phyloP scores from a whole-genome alignment of 2,888 invertebrate genomes.

The Andrena chrysosceles region DNA sequence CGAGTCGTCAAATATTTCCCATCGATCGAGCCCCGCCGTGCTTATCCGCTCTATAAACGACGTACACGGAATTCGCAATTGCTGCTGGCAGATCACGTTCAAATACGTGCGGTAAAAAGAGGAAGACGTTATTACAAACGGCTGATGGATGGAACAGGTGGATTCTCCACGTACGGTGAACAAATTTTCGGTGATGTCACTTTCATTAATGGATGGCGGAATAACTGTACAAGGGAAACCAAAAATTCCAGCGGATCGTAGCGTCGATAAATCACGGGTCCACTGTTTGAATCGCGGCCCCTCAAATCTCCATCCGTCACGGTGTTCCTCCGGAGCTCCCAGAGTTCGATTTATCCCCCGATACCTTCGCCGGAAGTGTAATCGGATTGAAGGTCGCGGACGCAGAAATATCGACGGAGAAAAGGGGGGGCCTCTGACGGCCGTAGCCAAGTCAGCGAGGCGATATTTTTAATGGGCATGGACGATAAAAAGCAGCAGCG shows the following conservation, averaged over 20 bases:
- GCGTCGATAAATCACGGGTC: neutral
- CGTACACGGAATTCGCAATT: slow-evolving; percentile 43
- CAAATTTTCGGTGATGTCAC: too few species aligned
- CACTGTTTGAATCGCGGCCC: too few species aligned
- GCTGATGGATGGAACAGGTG: too few species aligned
- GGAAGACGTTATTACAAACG: too few species aligned
- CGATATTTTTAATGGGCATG: slow-evolving; percentile 23
- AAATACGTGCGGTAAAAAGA: neutral
- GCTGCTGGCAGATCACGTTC: neutral
- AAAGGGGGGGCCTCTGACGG: neutral
- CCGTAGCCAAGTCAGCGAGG: neutral
- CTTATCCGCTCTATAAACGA: slow-evolving; percentile 49
- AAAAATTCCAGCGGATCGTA: too few species aligned
- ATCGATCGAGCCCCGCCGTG: slow-evolving; percentile 32
- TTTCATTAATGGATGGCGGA: too few species aligned
- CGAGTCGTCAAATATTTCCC: slow-evolving; percentile 71
- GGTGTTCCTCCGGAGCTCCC: too few species aligned
- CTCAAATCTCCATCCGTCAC: too few species aligned
- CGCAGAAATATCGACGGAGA: slow-evolving; percentile 12
- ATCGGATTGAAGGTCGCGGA: slow-evolving; percentile 15
- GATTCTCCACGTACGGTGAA: too few species aligned
- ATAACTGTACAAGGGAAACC: too few species aligned
- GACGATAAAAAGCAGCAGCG: slow-evolving; percentile 16
- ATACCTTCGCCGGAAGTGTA: slow-evolving; percentile 12
- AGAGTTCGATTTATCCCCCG: slow-evolving; percentile 5